Base-by-base conservation (phyloP, 1,140 invertebrate species). In the Atta cephalotes region DNA sequence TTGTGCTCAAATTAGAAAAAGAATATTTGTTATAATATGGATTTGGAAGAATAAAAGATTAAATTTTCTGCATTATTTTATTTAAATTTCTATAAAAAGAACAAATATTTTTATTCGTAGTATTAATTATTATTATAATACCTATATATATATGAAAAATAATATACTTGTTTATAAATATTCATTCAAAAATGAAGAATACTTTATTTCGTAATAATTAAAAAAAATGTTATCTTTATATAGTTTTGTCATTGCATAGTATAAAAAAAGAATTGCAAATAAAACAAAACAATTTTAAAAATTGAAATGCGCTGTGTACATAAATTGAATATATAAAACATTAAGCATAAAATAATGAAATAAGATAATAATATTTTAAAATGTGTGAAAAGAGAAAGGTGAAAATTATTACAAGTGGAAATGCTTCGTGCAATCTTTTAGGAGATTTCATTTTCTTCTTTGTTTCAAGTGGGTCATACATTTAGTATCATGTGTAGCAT, bases 281-380 rank as follows among this genome's bases (percentile, higher is more conserved):
- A n/a, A 66, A 66, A 39, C n/a, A 66, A 66, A 39, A 66, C 18
- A 66, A 66, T 66, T 66, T 39, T 39, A n/a, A 39, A 16, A 58
- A 35, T 31, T 35, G 25, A 7, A 21, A 3, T 35, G 3, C 9
- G 9, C 2, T 58, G 12, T 28, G 51, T 18, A 31, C 28, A 31
- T 31, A 65, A 65, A 65, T 31, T 18, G 16, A 65, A 31, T 65
- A 9, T 51, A 28, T 28, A 53, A 53, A 53, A 56, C 9, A 45
- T 35, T 56, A 31, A 39, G 65, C 18, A 21, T 3, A 18, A 66
- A 39, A 21, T 14, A 66, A 66, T 39, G 51, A 77, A 25, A 62
- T 72, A 53, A 62, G 62, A 62, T 39, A 77, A 77, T 28, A 39
- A 39, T 21, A 1, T 45, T 45, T n/a, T 53, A 3, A 45, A 45